A percentile compares a stretch with the other conserved stretches of the same genome.
These are phyloP conservation scores for Gymnopithys bicolor DNA, from an alignment of 2,797 vertebrate species.

Conservation along the genomic window DNA sequence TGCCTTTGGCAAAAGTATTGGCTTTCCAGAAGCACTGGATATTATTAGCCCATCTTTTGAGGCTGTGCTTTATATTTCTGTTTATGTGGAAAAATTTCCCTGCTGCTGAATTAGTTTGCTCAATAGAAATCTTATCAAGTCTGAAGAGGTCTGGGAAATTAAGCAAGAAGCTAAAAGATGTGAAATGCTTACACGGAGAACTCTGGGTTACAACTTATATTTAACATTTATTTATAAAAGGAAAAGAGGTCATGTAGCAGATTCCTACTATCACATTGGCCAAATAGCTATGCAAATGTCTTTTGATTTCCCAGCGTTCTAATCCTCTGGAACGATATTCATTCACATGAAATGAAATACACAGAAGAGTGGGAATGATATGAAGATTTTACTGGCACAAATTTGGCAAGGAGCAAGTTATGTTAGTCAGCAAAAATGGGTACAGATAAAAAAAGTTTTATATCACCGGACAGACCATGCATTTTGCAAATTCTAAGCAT, in stretches of 20 bases:
- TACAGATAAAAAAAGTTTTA: slow-evolving; percentile 27
- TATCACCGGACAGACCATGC: not conserved
- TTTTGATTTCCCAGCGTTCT: not conserved
- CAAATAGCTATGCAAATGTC: slow-evolving; percentile 20
- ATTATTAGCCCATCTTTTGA: not conserved
- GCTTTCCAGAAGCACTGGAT: not conserved
- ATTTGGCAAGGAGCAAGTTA: not conserved
- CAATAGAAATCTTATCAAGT: not conserved
- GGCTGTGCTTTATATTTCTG: not conserved
- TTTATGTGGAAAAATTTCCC: not conserved
- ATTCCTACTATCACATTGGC: not conserved
- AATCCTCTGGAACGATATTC: not conserved
- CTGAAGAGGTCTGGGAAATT: not conserved
- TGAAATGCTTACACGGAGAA: not conserved
- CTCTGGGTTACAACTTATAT: not conserved
- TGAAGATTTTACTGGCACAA: slow-evolving; percentile 28
- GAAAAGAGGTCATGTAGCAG: not conserved
- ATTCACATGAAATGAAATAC: slow-evolving; percentile 39
- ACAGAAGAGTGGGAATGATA: not conserved
- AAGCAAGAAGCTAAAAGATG: not conserved
- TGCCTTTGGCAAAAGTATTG: not conserved
- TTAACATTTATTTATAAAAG: not conserved
- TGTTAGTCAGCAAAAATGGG: slow-evolving; percentile 18
- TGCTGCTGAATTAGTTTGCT: not conserved
- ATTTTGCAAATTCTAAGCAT: not conserved